phyloP scores from a whole-genome alignment of 1,140 invertebrate species.

The Chironomus striatipennis region DNA sequence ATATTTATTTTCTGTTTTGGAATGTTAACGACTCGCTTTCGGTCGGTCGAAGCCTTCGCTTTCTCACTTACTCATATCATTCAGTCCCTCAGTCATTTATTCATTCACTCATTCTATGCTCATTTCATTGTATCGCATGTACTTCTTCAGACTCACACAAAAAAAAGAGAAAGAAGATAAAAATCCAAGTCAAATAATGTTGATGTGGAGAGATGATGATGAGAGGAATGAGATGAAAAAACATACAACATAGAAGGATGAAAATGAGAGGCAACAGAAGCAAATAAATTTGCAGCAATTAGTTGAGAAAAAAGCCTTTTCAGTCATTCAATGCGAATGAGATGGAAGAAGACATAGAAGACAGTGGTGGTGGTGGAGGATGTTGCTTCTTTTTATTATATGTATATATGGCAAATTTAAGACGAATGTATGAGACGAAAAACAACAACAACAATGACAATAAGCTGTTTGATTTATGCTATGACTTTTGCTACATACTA shows the following conservation, averaged over 20 bases:
- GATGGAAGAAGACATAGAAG: neutral
- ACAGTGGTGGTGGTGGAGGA: neutral
- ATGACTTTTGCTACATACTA: neutral
- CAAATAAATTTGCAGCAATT: slow-evolving; percentile 22
- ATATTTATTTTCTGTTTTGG: neutral
- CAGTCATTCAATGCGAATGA: too few relatives aligned
- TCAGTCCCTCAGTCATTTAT: too few relatives aligned
- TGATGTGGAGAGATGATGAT: too few relatives aligned
- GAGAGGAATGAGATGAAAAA: too few relatives aligned
- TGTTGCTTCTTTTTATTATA: neutral
- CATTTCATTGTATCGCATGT: too few relatives aligned
- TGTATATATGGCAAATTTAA: neutral
- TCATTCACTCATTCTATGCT: too few relatives aligned
- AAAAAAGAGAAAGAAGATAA: too few relatives aligned
- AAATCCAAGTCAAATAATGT: too few relatives aligned
- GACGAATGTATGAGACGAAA: neutral
- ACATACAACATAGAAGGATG: too few relatives aligned
- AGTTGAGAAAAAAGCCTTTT: slow-evolving; percentile 4
- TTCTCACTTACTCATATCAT: too few relatives aligned
- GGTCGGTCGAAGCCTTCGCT: neutral
- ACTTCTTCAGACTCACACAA: too few relatives aligned
- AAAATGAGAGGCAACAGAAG: neutral
- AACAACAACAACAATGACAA: neutral
- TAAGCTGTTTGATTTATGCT: neutral
- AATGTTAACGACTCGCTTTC: slow-evolving; percentile 1